Conservation (phyloP, 2,113 vertebrate species). For the Peromyscus maniculatus region DNA sequence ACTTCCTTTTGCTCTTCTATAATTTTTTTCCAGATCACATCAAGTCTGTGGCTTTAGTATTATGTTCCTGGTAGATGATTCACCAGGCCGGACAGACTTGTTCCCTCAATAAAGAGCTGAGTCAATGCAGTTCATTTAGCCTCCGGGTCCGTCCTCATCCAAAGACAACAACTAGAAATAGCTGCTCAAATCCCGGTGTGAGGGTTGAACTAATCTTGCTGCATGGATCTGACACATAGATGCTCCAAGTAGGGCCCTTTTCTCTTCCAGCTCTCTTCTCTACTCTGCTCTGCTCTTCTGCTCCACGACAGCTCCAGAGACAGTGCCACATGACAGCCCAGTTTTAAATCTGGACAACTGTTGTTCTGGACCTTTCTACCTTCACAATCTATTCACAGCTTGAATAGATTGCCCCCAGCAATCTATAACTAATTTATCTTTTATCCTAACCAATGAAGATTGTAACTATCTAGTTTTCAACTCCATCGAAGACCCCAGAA, state of each 20-base stretch:
- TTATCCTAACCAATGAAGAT: no score
- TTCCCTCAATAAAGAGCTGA: background rate
- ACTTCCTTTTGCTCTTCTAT: background rate
- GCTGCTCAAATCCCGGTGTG: background rate
- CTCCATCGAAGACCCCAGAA: no score
- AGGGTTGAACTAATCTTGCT: background rate
- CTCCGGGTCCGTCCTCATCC: background rate
- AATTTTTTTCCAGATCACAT: background rate
- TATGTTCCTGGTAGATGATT: conserved; percentile 19
- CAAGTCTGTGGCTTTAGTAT: background rate
- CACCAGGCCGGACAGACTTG: background rate
- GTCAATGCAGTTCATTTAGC: background rate
- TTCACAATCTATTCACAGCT: no score
- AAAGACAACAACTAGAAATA: background rate
- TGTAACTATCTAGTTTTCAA: no score
- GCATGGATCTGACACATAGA: background rate
- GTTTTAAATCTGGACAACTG: background rate
- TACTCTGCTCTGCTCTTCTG: background rate
- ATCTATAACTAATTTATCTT: no score
- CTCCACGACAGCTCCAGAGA: background rate
- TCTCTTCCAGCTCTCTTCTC: background rate
- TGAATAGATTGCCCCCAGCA: background rate
- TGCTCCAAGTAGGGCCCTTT: background rate
- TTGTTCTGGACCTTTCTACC: background rate
- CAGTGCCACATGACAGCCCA: background rate